These are phyloP conservation scores for Gymnoscopelus microlampas DNA, from an alignment of 2,797 vertebrate species.

Conservation along the genomic window DNA sequence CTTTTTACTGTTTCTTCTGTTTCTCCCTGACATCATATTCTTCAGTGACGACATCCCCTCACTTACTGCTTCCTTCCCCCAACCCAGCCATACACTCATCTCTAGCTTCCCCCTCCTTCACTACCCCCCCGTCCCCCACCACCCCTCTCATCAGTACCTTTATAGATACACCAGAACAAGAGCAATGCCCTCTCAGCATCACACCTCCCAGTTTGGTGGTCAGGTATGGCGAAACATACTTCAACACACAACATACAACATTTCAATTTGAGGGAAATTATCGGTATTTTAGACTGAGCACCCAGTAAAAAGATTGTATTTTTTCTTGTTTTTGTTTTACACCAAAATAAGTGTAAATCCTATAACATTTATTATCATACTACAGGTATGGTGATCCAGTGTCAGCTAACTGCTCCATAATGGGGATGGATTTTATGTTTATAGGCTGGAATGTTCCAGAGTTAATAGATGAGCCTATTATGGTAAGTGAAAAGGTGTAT, in stretches of 20 bases:
- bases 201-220: constrained; percentile 65
- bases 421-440: fast-evolving
- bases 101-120: constrained; percentile 18
- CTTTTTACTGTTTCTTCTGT: constrained; percentile 20
- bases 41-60: neutral
- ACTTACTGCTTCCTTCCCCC: constrained; percentile 37
- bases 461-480: neutral
- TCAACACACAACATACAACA: too few relatives aligned
- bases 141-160: neutral
- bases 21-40: constrained; percentile 17
- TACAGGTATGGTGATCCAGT: constrained; percentile 67
- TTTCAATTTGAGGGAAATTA: too few relatives aligned
- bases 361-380: neutral
- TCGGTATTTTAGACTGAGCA: too few relatives aligned
- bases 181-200: constrained; percentile 43
- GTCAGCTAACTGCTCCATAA: constrained; percentile 61
- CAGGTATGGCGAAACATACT: constrained; percentile 50
- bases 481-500: neutral
- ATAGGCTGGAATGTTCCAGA: constrained; percentile 52
- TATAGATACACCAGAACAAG: neutral
- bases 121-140: neutral
- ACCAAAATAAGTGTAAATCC: neutral
- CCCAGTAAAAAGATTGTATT: too few relatives aligned
- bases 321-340: too few relatives aligned
- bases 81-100: neutral